A percentile compares a stretch with the other conserved stretches of the same genome.
Evolutionary conservation across 2,888 invertebrate genomes (phyloP).

Genomic region (Eupithecia vulgata): DNA sequence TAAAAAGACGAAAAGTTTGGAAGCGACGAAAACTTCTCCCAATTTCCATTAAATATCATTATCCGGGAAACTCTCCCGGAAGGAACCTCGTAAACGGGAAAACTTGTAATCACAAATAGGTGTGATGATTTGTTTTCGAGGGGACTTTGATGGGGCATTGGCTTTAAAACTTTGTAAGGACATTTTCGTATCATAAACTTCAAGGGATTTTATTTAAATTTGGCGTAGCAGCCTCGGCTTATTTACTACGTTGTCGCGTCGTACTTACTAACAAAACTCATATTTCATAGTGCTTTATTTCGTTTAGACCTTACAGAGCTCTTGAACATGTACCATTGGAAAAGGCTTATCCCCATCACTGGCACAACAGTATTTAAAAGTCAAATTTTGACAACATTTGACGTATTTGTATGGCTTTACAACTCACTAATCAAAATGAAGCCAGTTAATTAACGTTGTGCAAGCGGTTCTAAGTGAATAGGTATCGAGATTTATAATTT

Average conservation of each 20-base stretch:
- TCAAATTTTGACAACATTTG: too few relatives aligned
- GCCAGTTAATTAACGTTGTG: too few relatives aligned
- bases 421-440: too few relatives aligned
- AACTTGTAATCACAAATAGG: conserved; percentile 47
- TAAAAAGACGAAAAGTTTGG: conserved; percentile 44
- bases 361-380: too few relatives aligned
- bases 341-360: too few relatives aligned
- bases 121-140: conserved; percentile 43
- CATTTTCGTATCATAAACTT: conserved; percentile 20
- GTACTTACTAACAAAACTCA: background rate
- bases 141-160: conserved; percentile 38
- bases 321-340: background rate
- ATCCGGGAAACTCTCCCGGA: conserved; percentile 45
- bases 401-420: too few relatives aligned
- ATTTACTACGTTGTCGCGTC: background rate
- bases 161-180: conserved; percentile 19
- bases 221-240: background rate
- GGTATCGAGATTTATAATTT: background rate
- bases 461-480: too few relatives aligned
- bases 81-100: conserved; percentile 38
- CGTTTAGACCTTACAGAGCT: too few relatives aligned
- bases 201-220: conserved; percentile 6
- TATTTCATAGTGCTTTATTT: background rate
- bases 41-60: conserved; percentile 56
- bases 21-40: conserved; percentile 46